Evolutionary conservation across 2,797 vertebrate genomes (phyloP).

Genomic region (Chromis chromis): DNA sequence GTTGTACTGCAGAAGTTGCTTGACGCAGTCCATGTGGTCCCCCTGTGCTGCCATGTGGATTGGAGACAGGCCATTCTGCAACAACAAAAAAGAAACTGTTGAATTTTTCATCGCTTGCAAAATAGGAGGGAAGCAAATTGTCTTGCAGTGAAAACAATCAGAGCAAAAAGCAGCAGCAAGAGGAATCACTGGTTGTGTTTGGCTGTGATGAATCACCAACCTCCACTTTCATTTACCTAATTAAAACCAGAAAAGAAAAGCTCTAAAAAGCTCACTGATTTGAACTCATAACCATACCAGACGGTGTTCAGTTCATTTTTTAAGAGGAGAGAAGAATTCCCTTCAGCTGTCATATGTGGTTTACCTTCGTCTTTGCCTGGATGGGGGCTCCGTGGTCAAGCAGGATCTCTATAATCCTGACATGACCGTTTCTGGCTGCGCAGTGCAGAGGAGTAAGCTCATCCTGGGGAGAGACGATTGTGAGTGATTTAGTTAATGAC

Average conservation of each 20-base stretch:
- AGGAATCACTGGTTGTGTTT: constrained; percentile 2
- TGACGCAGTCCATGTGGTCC: constrained; percentile 96
- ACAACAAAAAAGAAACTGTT: not conserved
- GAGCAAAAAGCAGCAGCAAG: constrained; percentile 7
- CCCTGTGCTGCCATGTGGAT: constrained; percentile 99
- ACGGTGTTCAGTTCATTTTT: not conserved
- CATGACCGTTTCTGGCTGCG: constrained; percentile 95
- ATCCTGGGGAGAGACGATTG: constrained; percentile 82
- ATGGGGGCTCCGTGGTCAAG: constrained; percentile 96
- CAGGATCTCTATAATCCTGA: constrained; percentile 95
- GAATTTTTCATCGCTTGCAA: not conserved
- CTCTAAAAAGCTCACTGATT: not conserved
- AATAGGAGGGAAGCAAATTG: constrained; percentile 1
- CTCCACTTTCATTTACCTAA: not conserved
- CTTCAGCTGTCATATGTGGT: not conserved
- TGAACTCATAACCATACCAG: not conserved
- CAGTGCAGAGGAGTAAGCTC: constrained; percentile 98
- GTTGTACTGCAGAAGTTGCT: constrained; percentile 94
- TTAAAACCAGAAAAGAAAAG: not conserved
- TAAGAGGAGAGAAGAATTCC: not conserved
- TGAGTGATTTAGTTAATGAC: constrained; percentile 34
- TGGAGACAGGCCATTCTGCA: constrained; percentile 95
- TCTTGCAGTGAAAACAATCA: not conserved
- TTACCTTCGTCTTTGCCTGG: constrained; percentile 98
- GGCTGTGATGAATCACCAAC: not conserved